Evolutionary conservation across 2,888 invertebrate species (phyloP), one percentile per base, ranked within the genome.

Genomic region (Meganola albula): DNA sequence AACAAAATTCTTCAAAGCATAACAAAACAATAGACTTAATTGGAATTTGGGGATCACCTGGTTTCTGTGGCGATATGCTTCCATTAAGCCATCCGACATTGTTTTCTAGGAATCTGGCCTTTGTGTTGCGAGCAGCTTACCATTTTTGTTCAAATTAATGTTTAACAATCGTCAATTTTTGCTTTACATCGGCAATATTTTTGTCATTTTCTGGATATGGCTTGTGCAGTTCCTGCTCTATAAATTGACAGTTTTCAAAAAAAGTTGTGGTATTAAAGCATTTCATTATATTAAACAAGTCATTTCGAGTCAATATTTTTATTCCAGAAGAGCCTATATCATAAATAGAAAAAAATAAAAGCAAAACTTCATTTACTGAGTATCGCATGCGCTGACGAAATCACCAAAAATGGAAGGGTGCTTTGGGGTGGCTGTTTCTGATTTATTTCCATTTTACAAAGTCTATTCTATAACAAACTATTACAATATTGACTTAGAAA

Each of bases 111-210:
- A 39, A 43, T 27, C 23, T 28, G n/a, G 37, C 31, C 12, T 37
- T 26, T 16, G 32, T 40, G 6, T 36, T 33, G 32, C 24, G 25
- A 11, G 42, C 37, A 39, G 29, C 35, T 31, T 28, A 24, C 41
- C 41, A 37, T 35, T 35, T 45, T 25, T 31, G 31, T 25, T 45
- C 35, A 12, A 42, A 31, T 25, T 37, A 21, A 18, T 39, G 38
- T 22, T 25, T 22, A 21, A 33, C 29, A 22, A 34, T 34, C 14
- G 37, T 25, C 24, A 40, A 25, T 12, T 40, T 36, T 16, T 40
- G 36, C 27, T 40, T 40, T 33, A 12, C 30, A 27, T 33, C 27
- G 14, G 28, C 31, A 35, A 36, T 22, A 14, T 34, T 34, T 9
- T 12, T 12, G 16, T 34, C 34, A 28, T 34, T 26, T 39, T 34